Evolutionary conservation across 2,113 vertebrate species (phyloP).

Genomic region (Epinephelus moara): DNA sequence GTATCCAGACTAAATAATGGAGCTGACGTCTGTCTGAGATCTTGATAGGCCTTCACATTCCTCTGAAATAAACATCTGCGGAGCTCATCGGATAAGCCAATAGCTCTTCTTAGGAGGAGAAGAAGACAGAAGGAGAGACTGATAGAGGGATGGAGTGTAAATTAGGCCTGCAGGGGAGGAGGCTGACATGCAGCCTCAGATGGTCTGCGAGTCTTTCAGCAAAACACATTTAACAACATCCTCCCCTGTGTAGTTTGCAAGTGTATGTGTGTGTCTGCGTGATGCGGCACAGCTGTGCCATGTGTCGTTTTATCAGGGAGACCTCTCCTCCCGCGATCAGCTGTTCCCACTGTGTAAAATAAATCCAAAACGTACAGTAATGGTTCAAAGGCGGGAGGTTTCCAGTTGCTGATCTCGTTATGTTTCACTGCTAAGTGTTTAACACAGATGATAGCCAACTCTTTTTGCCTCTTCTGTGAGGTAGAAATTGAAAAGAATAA

Average conservation of each 20-base stretch:
- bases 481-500: neutral
- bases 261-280: slow-evolving; percentile 15
- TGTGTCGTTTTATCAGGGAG: slow-evolving; percentile 50
- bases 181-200: slow-evolving; percentile 62
- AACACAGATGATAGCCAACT: neutral
- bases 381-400: slow-evolving; percentile 23
- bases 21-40: slow-evolving; percentile 54
- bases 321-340: slow-evolving; percentile 61
- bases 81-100: slow-evolving; percentile 56
- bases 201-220: slow-evolving; percentile 65
- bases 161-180: slow-evolving; percentile 63
- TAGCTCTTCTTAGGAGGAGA: slow-evolving; percentile 31
- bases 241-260: slow-evolving; percentile 59
- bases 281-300: slow-evolving; percentile 68
- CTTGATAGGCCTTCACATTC: slow-evolving; percentile 64
- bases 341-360: slow-evolving; percentile 50
- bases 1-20: slow-evolving; percentile 43
- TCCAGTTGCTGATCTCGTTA: slow-evolving; percentile 20
- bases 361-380: slow-evolving; percentile 52
- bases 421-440: slow-evolving; percentile 23
- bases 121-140: slow-evolving; percentile 38
- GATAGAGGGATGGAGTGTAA: slow-evolving; percentile 63
- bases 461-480: neutral
- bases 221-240: slow-evolving; percentile 68
- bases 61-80: slow-evolving; percentile 70